These are phyloP conservation scores for Laterallus jamaicensis DNA, from an alignment of 2,113 vertebrate genomes.

Conservation along the genomic window DNA sequence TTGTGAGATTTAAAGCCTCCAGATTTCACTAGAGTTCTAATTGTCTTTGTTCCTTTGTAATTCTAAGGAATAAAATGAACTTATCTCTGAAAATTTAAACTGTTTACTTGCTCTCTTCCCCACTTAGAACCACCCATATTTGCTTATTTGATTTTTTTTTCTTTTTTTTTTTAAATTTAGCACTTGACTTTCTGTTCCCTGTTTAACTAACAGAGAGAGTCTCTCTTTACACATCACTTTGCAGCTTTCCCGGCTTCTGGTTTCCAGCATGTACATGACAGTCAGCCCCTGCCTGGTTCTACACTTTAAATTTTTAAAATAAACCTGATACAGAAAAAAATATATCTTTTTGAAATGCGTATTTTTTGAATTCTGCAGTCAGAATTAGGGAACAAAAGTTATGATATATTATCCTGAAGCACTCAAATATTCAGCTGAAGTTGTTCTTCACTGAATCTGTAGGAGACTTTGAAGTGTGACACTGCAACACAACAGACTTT, in stretches of 20 bases:
- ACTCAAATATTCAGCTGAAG: not conserved
- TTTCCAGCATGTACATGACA: not conserved
- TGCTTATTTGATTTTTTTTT: not conserved
- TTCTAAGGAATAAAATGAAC: not conserved
- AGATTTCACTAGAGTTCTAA: not conserved
- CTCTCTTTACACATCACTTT: not conserved
- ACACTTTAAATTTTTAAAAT: not conserved
- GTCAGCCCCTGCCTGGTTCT: not conserved
- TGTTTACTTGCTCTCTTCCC: not conserved
- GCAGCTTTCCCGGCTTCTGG: not conserved
- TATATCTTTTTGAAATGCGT: not conserved
- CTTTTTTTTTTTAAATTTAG: not conserved
- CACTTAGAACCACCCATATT: not conserved
- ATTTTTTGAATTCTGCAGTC: not conserved
- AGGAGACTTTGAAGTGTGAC: conserved; percentile 9
- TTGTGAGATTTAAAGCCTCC: not conserved
- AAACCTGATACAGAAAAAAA: not conserved
- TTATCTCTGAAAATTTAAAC: not conserved
- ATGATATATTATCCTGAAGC: not conserved
- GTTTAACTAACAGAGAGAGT: not conserved
- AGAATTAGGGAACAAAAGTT: not conserved
- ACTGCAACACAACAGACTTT: conserved; percentile 47
- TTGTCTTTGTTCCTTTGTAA: not conserved
- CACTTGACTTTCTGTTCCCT: not conserved
- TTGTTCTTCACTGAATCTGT: not conserved